phyloP scores from a whole-genome alignment of 1,140 invertebrate species.

The Trialeurodes vaporariorum region DNA sequence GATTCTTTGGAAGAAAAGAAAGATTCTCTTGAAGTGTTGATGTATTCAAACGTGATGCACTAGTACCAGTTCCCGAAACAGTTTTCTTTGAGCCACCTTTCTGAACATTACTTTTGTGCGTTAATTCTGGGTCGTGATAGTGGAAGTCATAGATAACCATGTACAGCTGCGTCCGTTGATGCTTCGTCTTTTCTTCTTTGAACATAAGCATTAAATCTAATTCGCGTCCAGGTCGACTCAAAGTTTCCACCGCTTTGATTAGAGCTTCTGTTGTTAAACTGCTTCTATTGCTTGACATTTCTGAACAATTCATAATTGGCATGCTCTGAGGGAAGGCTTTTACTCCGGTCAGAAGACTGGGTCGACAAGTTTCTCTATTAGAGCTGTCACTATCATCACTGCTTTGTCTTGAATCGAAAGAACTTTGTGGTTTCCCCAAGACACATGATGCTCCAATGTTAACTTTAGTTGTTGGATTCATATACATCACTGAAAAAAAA shows the following conservation, averaged over 20 bases:
- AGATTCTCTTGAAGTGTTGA: constrained; percentile 36
- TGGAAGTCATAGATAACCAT: constrained; percentile 44
- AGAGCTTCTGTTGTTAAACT: not conserved
- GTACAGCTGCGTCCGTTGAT: constrained; percentile 32
- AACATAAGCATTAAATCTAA: not conserved
- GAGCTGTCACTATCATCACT: not conserved
- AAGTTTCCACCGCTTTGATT: not conserved
- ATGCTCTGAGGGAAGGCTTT: not conserved
- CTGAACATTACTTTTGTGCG: constrained; percentile 3
- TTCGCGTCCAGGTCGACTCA: not conserved
- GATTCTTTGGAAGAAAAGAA: constrained; percentile 36
- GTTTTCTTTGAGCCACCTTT: constrained; percentile 34
- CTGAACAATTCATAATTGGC: not conserved
- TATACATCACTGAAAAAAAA: not conserved
- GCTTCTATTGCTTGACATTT: not conserved
- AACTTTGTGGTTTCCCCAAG: not conserved
- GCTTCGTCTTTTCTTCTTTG: not conserved
- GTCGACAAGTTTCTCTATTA: not conserved
- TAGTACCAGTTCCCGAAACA: constrained; percentile 37
- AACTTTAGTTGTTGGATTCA: not conserved
- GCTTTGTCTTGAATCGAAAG: not conserved
- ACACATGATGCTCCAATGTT: not conserved
- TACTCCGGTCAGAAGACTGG: not conserved
- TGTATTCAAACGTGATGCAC: constrained; percentile 31
- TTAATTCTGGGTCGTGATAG: constrained; percentile 31